A percentile compares a stretch with the other conserved stretches of the same genome.
Evolutionary conservation across 1,140 invertebrate genomes (phyloP).

Genomic region (Chrysomallon squamiferum): DNA sequence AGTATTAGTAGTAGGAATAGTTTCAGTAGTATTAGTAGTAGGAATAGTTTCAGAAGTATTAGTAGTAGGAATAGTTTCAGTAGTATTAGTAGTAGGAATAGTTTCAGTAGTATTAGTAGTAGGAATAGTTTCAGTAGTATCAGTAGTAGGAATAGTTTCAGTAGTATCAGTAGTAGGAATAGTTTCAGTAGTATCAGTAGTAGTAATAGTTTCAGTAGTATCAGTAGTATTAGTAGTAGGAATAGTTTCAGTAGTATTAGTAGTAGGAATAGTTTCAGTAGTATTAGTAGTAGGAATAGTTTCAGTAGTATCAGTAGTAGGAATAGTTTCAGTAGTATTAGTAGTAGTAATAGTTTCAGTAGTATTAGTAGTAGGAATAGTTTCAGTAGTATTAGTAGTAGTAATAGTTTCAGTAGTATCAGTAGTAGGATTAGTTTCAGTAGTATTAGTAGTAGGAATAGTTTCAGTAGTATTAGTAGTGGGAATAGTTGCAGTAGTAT

Average conservation of each 20-base stretch:
- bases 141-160: not conserved
- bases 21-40: not conserved
- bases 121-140: not conserved
- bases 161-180: not conserved
- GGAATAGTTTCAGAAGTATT: not conserved
- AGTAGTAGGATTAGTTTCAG: not conserved
- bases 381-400: not conserved
- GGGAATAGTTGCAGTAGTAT: not conserved
- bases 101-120: not conserved
- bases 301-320: not conserved
- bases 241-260: not conserved
- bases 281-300: not conserved
- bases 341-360: not conserved
- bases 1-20: not conserved
- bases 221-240: not conserved
- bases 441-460: not conserved
- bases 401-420: not conserved
- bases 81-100: not conserved
- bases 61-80: not conserved
- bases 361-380: not conserved
- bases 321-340: not conserved
- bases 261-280: not conserved
- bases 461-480: not conserved
- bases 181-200: not conserved
- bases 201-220: too few species aligned